phyloP scores from a whole-genome alignment of 2,113 vertebrate species.

The Brevimyrus niger region DNA sequence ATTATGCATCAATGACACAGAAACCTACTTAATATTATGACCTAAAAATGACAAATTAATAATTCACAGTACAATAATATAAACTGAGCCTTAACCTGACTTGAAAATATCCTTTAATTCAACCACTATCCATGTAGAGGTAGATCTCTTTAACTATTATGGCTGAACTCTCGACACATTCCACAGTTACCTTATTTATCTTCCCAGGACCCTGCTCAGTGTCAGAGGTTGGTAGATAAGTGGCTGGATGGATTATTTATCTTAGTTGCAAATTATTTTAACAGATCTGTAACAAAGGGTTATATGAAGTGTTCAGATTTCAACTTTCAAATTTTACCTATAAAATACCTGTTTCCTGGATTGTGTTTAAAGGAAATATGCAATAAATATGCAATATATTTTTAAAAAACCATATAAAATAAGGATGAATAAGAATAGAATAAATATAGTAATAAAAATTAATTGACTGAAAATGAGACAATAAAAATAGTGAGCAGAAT shows the following conservation, averaged over 20 bases:
- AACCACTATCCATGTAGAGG: no score
- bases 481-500: not conserved
- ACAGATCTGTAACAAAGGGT: not conserved
- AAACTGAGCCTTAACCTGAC: not conserved
- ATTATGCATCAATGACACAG: not conserved
- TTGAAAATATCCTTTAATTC: no score
- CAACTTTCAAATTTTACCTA: not conserved
- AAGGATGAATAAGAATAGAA: not conserved
- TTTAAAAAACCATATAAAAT: not conserved
- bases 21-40: not conserved
- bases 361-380: not conserved
- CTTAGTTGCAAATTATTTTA: not conserved
- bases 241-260: not conserved
- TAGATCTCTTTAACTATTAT: not conserved
- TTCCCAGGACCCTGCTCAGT: not conserved
- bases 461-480: not conserved
- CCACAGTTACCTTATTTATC: not conserved
- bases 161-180: not conserved
- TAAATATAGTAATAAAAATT: not conserved
- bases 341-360: not conserved
- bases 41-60: not conserved
- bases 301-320: not conserved
- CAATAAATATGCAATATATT: not conserved
- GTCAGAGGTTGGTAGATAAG: not conserved
- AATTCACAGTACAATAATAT: not conserved